phyloP scores from a whole-genome alignment of 2,888 invertebrate genomes.

The Prosapia bicincta region DNA sequence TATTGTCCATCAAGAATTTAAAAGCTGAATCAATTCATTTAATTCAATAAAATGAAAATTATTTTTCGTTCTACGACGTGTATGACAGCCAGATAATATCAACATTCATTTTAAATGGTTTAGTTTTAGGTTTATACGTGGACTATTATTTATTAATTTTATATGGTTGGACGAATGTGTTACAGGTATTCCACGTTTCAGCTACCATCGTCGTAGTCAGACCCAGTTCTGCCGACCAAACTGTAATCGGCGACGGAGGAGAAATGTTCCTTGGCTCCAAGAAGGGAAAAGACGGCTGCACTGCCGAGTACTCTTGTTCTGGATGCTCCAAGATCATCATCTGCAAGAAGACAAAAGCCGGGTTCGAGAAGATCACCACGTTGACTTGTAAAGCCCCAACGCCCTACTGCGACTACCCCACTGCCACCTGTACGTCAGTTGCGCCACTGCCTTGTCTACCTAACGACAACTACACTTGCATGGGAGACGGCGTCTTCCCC shows the following conservation, averaged over 20 bases:
- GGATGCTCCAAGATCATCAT: not conserved
- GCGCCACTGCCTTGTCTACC: not conserved
- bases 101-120: no score
- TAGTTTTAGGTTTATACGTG: no score
- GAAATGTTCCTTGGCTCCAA: not conserved
- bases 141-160: no score
- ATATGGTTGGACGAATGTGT: no score
- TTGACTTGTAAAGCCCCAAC: not conserved
- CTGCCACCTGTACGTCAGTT: not conserved
- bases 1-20: no score
- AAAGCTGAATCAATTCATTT: no score
- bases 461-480: not conserved
- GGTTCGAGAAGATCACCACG: not conserved
- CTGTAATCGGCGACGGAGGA: not conserved
- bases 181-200: no score
- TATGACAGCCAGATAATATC: no score
- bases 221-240: no score
- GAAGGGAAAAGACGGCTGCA: not conserved
- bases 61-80: no score
- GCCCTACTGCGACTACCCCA: not conserved
- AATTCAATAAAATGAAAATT: no score
- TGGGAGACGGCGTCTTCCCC: constrained; percentile 5
- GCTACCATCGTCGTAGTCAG: no score
- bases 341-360: not conserved
- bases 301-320: not conserved